These are phyloP conservation scores for Cephalotes varians DNA, from an alignment of 2,888 invertebrate species.

Conservation along the genomic window DNA sequence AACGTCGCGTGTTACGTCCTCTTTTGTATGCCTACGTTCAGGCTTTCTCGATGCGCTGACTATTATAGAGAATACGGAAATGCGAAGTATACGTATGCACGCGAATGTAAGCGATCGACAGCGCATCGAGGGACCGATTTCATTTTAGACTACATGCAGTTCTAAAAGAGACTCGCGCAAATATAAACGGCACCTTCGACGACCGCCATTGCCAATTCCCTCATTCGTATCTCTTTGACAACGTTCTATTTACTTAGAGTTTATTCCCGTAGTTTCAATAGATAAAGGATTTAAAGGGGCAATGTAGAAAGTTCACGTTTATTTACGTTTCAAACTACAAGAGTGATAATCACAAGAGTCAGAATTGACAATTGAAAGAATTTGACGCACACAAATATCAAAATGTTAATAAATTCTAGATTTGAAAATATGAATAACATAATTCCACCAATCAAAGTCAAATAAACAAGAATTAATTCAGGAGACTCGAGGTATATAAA, in stretches of 20 bases:
- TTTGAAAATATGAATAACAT: not conserved
- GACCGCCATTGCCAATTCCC: constrained; percentile 20
- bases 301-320: not conserved
- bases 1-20: constrained; percentile 64
- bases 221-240: constrained; percentile 9
- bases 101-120: constrained; percentile 36
- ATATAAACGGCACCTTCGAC: constrained; percentile 25
- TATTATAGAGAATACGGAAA: constrained; percentile 41
- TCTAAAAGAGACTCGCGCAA: constrained; percentile 26
- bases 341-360: not conserved
- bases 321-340: not conserved
- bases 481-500: not conserved
- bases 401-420: not conserved
- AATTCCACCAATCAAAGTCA: not conserved
- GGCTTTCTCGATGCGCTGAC: constrained; percentile 29
- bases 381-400: not conserved
- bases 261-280: constrained; percentile 16
- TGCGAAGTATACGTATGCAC: constrained; percentile 25
- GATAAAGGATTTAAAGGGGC: not conserved
- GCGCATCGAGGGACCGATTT: constrained; percentile 51
- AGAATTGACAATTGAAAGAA: not conserved
- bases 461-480: not conserved
- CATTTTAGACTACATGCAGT: constrained; percentile 43
- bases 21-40: constrained; percentile 44
- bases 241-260: constrained; percentile 36